Evolutionary conservation across 2,113 vertebrate genomes (phyloP).

Genomic region (Theropithecus gelada): DNA sequence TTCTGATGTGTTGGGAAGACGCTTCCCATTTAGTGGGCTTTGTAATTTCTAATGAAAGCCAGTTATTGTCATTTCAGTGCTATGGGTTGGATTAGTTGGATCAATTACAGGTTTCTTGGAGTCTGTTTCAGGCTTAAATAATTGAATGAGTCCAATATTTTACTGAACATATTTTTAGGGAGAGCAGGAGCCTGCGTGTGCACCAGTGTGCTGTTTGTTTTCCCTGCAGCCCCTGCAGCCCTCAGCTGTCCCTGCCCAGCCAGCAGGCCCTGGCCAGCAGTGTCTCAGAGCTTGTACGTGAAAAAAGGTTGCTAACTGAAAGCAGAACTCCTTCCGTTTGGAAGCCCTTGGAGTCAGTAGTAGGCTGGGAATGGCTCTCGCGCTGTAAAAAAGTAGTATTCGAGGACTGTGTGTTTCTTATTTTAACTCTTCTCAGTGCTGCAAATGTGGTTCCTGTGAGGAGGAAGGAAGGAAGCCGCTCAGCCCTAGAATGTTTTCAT

Average conservation of each 20-base stretch:
- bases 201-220: background rate
- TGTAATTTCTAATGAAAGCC: conserved; percentile 68
- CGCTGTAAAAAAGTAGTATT: conserved; percentile 24
- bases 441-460: conserved; percentile 71
- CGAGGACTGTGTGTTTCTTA: conserved; percentile 71
- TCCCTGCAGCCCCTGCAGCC: background rate
- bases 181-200: background rate
- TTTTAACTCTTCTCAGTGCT: conserved; percentile 74
- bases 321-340: conserved; percentile 55
- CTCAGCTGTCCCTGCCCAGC: background rate
- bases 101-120: conserved; percentile 58
- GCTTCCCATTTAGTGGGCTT: conserved; percentile 57
- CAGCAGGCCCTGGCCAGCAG: background rate
- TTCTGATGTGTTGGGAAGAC: conserved; percentile 63
- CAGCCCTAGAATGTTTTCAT: conserved; percentile 60
- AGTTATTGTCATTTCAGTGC: conserved; percentile 50
- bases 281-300: background rate
- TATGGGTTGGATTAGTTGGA: conserved; percentile 50
- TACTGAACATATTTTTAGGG: background rate
- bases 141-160: background rate
- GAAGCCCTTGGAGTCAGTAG: conserved; percentile 42
- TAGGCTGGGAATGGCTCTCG: conserved; percentile 41
- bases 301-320: conserved; percentile 59
- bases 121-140: background rate
- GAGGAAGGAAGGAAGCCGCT: conserved; percentile 73